A percentile compares a stretch with the other conserved stretches of the same genome.
Conservation (phyloP, 2,888 invertebrate species). For the Frankliniella fusca region DNA sequence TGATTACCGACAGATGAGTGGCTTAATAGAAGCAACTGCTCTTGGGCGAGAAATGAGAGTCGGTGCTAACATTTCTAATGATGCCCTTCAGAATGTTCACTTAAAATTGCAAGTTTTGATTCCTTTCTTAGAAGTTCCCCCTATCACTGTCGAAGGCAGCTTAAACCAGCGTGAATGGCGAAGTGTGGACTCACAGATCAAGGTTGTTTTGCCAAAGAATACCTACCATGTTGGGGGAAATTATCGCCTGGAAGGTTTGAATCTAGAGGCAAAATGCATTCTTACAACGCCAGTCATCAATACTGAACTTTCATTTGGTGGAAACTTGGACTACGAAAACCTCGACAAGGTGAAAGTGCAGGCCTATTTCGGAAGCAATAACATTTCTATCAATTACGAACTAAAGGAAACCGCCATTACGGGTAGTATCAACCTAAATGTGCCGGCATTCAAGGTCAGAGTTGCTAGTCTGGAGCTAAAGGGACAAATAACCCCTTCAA, state of each 20-base stretch:
- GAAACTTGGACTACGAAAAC: constrained; percentile 8
- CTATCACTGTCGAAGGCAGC: neutral
- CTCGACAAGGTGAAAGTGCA: constrained; percentile 2
- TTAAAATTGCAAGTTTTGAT: neutral
- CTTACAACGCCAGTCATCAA: constrained; percentile 32
- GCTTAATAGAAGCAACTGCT: neutral
- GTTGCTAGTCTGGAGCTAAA: constrained; percentile 29
- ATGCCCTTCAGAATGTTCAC: neutral
- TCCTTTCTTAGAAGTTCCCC: neutral
- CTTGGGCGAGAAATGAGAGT: neutral
- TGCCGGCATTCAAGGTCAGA: constrained; percentile 26
- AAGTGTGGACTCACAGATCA: constrained; percentile 30
- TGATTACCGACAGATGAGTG: constrained; percentile 7
- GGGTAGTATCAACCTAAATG: constrained; percentile 26
- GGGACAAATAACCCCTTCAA: constrained; percentile 13
- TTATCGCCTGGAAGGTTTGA: constrained; percentile 30
- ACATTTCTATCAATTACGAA: constrained; percentile 32
- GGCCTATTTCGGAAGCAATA: constrained; percentile 32
- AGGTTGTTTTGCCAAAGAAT: constrained; percentile 31
- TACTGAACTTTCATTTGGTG: constrained; percentile 31
- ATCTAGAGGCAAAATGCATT: constrained; percentile 30
- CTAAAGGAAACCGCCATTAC: constrained; percentile 28
- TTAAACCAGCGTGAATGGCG: constrained; percentile 28
- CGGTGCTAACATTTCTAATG: neutral
- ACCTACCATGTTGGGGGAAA: constrained; percentile 30